Percentiles rank a stretch among this genome's conserved stretches.
Conservation (phyloP, 2,797 vertebrate species). For the Cacajao melanocephalus region DNA sequence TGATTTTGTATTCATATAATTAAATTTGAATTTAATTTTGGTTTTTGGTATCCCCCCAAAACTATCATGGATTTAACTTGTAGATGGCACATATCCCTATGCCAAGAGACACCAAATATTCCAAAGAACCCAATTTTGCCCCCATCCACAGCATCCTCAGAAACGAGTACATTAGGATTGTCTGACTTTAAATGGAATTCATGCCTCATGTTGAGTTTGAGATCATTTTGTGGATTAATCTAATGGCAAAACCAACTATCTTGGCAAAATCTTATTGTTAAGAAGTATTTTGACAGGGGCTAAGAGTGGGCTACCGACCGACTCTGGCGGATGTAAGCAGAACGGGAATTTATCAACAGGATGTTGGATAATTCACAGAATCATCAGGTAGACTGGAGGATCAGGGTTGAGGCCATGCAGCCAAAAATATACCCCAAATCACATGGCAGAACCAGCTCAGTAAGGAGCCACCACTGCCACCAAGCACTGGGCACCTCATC, state of each 20-base stretch:
- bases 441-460: background rate
- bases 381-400: background rate
- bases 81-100: background rate
- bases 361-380: background rate
- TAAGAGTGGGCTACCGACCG: background rate
- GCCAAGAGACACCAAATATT: slow-evolving; percentile 11
- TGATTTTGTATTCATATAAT: slow-evolving; percentile 4
- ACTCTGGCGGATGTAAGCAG: background rate
- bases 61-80: slow-evolving; percentile 40
- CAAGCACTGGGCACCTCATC: too few relatives aligned
- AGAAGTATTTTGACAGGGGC: background rate
- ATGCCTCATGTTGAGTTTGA: background rate
- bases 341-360: background rate
- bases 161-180: slow-evolving; percentile 41
- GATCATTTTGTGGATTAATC: background rate
- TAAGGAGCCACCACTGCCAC: background rate
- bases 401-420: background rate
- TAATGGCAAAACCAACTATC: background rate
- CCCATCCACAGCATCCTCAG: slow-evolving; percentile 40
- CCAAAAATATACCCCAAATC: background rate
- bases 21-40: slow-evolving; percentile 34
- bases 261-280: background rate
- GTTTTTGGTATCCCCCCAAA: background rate
- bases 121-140: slow-evolving; percentile 20
- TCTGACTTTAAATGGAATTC: slow-evolving; percentile 46